A percentile compares a stretch with the other conserved stretches of the same genome.
Conservation (phyloP, 92 coral and sea anemone genomes). For the Nematostella vectensis region DNA sequence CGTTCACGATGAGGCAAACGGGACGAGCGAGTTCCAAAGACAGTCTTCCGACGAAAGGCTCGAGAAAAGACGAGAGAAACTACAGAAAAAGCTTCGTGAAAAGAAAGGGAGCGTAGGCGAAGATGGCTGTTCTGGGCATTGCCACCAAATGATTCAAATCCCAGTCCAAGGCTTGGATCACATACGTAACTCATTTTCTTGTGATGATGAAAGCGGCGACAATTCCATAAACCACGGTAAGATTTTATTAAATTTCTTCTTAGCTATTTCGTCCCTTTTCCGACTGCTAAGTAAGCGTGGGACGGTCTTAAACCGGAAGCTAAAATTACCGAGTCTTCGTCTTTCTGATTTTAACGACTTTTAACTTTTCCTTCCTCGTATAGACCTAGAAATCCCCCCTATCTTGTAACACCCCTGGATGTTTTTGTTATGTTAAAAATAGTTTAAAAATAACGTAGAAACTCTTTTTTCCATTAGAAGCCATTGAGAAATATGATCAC, state of each 20-base stretch:
- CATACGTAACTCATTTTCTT: conserved; percentile 20
- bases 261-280: neutral
- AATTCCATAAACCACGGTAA: no score
- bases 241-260: no score
- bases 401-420: no score
- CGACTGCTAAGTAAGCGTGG: conserved; percentile 1
- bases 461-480: no score
- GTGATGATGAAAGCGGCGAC: conserved; percentile 10
- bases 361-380: no score
- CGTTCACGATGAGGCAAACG: conserved; percentile 37
- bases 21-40: conserved; percentile 25
- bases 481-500: no score
- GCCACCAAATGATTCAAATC: conserved; percentile 70
- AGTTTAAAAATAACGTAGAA: no score
- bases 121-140: conserved; percentile 63
- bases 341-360: no score
- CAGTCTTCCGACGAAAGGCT: conserved; percentile 60
- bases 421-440: no score
- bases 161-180: conserved; percentile 67
- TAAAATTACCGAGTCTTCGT: neutral
- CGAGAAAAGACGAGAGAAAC: conserved; percentile 75
- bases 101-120: conserved; percentile 70
- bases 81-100: conserved; percentile 82
- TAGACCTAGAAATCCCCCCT: no score
- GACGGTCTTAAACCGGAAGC: conserved; percentile 1